These are phyloP conservation scores for Drosophila sproati DNA, from an alignment of 1,140 invertebrate species.

Conservation along the genomic window DNA sequence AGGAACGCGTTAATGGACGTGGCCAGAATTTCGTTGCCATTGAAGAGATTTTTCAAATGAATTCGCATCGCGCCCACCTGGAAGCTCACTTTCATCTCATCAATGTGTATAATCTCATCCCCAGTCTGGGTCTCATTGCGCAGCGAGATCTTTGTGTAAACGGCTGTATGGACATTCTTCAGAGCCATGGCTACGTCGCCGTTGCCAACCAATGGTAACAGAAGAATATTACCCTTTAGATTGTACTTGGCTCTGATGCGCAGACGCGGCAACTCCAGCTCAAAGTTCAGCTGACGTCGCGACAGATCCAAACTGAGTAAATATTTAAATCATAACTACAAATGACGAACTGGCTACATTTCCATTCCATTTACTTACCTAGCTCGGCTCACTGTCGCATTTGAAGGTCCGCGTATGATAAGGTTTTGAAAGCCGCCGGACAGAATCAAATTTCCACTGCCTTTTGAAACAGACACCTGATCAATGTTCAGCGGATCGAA, in stretches of 20 bases:
- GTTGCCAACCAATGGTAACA: constrained; percentile 86
- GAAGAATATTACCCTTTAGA: constrained; percentile 86
- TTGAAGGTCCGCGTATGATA: constrained; percentile 85
- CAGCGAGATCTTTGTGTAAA: constrained; percentile 85
- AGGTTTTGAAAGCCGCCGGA: constrained; percentile 85
- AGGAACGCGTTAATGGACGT: constrained; percentile 87
- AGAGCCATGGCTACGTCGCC: constrained; percentile 85
- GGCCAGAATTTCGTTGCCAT: constrained; percentile 86
- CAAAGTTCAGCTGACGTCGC: constrained; percentile 85
- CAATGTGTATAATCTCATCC: constrained; percentile 85
- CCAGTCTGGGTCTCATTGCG: constrained; percentile 75
- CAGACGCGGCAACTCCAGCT: constrained; percentile 85
- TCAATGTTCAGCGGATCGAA: constrained; percentile 85
- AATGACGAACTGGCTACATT: constrained; percentile 16
- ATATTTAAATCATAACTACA: too few relatives aligned
- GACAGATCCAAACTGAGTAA: constrained; percentile 84
- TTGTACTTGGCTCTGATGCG: constrained; percentile 86
- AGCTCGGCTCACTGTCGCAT: constrained; percentile 80
- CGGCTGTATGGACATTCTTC: constrained; percentile 85
- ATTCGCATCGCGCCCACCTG: constrained; percentile 85
- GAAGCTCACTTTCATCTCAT: constrained; percentile 86
- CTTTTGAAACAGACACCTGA: constrained; percentile 85
- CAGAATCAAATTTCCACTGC: constrained; percentile 85
- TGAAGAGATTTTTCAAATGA: constrained; percentile 86
- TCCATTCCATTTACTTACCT: constrained; percentile 47